Percentiles rank a stretch among this genome's conserved stretches.
Conservation (phyloP, 2,797 vertebrate genomes). For the Gymnodraco acuticeps region DNA sequence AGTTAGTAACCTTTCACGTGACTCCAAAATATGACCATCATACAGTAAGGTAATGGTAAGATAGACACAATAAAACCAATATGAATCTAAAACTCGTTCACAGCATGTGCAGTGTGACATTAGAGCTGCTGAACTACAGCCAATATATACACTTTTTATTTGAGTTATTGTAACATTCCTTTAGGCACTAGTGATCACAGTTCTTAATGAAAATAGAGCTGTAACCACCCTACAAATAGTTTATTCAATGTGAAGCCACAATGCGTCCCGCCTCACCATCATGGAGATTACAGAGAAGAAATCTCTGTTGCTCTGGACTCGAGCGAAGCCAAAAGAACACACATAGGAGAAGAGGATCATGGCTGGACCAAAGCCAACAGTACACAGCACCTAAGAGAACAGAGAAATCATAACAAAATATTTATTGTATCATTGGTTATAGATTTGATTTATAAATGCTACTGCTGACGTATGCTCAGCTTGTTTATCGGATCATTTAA, state of each 20-base stretch:
- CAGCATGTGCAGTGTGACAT: background rate
- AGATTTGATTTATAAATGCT: too few relatives aligned
- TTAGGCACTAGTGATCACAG: background rate
- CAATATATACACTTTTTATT: too few relatives aligned
- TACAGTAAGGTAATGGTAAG: background rate
- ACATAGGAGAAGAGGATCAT: constrained; percentile 89
- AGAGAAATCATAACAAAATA: background rate
- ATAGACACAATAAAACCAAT: background rate
- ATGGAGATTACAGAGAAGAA: constrained; percentile 91
- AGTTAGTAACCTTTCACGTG: background rate
- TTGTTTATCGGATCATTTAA: too few relatives aligned
- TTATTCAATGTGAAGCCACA: too few relatives aligned
- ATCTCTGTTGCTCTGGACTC: constrained; percentile 88
- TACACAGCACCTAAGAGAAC: constrained; percentile 77
- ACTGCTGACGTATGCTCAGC: too few relatives aligned
- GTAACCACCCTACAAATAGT: too few relatives aligned
- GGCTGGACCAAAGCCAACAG: constrained; percentile 85
- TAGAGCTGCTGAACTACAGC: background rate
- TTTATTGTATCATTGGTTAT: too few relatives aligned
- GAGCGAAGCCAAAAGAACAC: constrained; percentile 88
- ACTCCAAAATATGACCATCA: too few relatives aligned
- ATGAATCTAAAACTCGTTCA: background rate
- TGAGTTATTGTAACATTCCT: background rate
- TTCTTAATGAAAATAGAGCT: too few relatives aligned
- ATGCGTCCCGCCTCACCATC: constrained; percentile 80